These are phyloP conservation scores for Aphelocoma californica DNA, from an alignment of 2,797 vertebrate species.

Conservation along the genomic window DNA sequence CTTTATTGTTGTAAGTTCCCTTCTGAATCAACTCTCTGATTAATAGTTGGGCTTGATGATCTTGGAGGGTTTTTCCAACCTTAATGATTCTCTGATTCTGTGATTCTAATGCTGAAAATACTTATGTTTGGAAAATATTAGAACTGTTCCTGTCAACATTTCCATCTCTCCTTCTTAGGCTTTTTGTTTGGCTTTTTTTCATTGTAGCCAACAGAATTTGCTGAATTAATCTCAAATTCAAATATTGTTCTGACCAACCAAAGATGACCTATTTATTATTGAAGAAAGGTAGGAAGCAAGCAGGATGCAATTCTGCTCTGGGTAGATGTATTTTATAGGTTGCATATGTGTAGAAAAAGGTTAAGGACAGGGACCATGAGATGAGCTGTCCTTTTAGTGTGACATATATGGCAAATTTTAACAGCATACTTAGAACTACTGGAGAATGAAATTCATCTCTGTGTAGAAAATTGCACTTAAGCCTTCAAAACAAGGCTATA, in stretches of 20 bases:
- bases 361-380: background rate
- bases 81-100: background rate
- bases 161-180: background rate
- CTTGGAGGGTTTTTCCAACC: background rate
- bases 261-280: background rate
- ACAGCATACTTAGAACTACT: background rate
- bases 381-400: constrained; percentile 21
- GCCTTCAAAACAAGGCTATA: constrained; percentile 44
- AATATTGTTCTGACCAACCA: background rate
- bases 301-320: background rate
- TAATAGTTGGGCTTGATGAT: background rate
- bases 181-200: background rate
- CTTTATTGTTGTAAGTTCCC: background rate
- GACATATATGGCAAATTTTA: constrained; percentile 30
- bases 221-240: background rate
- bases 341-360: background rate
- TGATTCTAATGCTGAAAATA: background rate
- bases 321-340: background rate
- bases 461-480: constrained; percentile 36
- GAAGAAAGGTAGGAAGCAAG: background rate
- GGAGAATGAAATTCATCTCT: constrained; percentile 15
- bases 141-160: background rate
- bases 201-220: background rate
- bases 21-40: background rate
- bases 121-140: background rate